Evolutionary conservation across 2,113 vertebrate genomes (phyloP).

Genomic region (Psephotus haematonotus): DNA sequence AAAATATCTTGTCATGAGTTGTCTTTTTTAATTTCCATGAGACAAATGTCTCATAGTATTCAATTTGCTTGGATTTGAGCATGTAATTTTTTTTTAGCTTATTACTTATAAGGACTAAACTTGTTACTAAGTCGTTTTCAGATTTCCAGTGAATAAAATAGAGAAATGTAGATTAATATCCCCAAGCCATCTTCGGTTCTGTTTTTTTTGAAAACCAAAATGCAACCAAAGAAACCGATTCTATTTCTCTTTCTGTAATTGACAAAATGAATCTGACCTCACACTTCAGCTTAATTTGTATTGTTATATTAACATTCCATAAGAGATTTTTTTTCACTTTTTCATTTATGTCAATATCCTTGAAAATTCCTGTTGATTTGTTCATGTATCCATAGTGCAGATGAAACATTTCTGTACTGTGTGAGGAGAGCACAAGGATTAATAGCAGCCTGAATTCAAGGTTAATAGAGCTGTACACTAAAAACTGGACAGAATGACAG

Average conservation of each 20-base stretch:
- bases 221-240: accelerated
- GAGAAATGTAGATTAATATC: not conserved
- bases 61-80: not conserved
- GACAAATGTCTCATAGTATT: not conserved
- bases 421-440: constrained; percentile 16
- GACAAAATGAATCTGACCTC: not conserved
- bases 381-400: not conserved
- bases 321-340: not conserved
- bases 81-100: not conserved
- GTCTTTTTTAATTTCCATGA: not conserved
- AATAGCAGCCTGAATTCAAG: constrained; percentile 42
- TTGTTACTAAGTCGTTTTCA: not conserved
- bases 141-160: not conserved
- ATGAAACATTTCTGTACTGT: constrained; percentile 17
- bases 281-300: not conserved
- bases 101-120: not conserved
- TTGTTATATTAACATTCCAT: not conserved
- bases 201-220: not conserved
- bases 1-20: not conserved
- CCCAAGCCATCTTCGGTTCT: not conserved
- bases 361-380: constrained; percentile 42
- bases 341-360: constrained; percentile 30
- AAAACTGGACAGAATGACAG: constrained; percentile 35
- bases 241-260: not conserved
- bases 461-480: constrained; percentile 52